Evolutionary conservation across 2,888 invertebrate species (phyloP).

Genomic region (Apamea crenata): DNA sequence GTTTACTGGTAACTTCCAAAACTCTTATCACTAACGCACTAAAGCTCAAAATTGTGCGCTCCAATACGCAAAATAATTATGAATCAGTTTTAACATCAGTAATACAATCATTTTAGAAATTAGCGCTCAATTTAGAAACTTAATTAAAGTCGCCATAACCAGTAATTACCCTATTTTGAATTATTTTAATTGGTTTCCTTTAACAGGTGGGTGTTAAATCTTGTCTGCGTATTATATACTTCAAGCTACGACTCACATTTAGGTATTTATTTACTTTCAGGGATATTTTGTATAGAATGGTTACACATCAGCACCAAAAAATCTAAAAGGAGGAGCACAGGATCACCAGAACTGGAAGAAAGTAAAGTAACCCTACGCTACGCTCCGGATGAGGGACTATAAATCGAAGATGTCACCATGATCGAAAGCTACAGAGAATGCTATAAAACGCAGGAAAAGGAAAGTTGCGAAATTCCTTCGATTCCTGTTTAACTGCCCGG

Average conservation of each 20-base stretch:
- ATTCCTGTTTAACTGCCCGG: not conserved
- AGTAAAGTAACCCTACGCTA: not conserved
- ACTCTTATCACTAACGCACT: conserved; percentile 24
- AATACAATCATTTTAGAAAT: conserved; percentile 61
- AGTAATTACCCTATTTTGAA: conserved; percentile 58
- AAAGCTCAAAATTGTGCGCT: conserved; percentile 41
- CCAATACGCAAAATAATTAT: conserved; percentile 39
- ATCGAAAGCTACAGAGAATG: conserved; percentile 10
- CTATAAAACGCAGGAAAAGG: conserved; percentile 12
- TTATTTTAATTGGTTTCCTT: conserved; percentile 52
- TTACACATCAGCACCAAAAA: not conserved
- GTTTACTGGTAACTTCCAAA: conserved; percentile 44
- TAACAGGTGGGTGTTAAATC: conserved; percentile 37
- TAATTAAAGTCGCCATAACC: conserved; percentile 53
- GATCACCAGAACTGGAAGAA: not conserved
- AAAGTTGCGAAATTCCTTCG: conserved; percentile 16
- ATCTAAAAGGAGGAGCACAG: not conserved
- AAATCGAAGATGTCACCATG: not conserved
- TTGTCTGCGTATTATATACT: conserved; percentile 4
- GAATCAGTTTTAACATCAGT: conserved; percentile 50
- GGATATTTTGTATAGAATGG: not conserved
- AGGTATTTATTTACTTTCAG: not conserved
- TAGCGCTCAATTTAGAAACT: conserved; percentile 54
- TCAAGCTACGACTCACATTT: not conserved
- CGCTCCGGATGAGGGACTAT: not conserved